These are phyloP conservation scores for Aix galericulata DNA, from an alignment of 2,113 vertebrate species.

Conservation along the genomic window DNA sequence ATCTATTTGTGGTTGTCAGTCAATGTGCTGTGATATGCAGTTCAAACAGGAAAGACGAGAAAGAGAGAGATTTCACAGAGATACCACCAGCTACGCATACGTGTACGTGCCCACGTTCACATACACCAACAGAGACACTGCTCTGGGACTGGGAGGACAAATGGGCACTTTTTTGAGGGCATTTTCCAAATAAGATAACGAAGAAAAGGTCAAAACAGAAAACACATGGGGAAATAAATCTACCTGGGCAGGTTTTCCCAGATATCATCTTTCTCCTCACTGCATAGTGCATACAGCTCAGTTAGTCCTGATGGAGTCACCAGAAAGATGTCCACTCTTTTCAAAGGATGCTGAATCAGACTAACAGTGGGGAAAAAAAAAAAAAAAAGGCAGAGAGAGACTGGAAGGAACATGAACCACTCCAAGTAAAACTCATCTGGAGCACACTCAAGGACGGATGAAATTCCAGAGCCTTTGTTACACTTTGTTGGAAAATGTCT, in stretches of 20 bases:
- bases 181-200: neutral
- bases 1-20: neutral
- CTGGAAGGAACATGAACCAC: neutral
- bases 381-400: neutral
- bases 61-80: neutral
- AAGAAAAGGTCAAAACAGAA: neutral
- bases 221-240: neutral
- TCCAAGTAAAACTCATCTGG: slow-evolving; percentile 31
- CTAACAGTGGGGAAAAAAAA: neutral
- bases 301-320: neutral
- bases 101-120: neutral
- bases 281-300: neutral
- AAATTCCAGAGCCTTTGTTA: slow-evolving; percentile 31
- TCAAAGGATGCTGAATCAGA: slow-evolving; percentile 8
- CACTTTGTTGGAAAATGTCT: slow-evolving; percentile 37
- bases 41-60: slow-evolving; percentile 16
- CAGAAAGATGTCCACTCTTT: neutral
- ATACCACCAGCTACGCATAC: neutral
- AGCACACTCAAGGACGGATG: neutral
- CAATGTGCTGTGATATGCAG: neutral
- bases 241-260: neutral
- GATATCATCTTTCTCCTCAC: neutral
- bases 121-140: neutral
- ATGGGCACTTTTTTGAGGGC: neutral
- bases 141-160: neutral